These are phyloP conservation scores for Sciurus vulgaris DNA, from an alignment of 2,797 vertebrate genomes.

Conservation along the genomic window DNA sequence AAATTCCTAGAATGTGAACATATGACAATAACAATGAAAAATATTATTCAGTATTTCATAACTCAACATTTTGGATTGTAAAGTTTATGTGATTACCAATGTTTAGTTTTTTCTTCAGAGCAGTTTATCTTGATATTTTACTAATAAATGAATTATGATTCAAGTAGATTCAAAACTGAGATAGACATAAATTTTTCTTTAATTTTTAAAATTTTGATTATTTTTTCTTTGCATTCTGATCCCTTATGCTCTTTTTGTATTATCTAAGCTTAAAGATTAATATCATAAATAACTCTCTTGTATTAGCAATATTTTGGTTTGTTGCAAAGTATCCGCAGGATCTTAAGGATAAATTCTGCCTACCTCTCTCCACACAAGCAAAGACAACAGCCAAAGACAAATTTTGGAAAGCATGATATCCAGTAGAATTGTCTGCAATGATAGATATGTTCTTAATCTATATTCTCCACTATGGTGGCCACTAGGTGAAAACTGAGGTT, in stretches of 20 bases:
- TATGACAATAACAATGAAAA: not conserved
- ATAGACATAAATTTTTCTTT: not conserved
- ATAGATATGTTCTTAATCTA: too few species aligned
- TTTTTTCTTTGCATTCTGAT: not conserved
- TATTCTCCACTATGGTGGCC: not conserved
- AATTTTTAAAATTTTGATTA: constrained; percentile 17
- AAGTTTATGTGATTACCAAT: not conserved
- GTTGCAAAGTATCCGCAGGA: not conserved
- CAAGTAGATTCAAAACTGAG: not conserved
- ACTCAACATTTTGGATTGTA: not conserved
- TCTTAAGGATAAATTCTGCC: not conserved
- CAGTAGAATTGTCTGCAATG: not conserved
- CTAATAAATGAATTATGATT: constrained; percentile 25
- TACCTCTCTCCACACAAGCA: not conserved
- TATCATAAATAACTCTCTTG: not conserved
- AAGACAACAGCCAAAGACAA: not conserved
- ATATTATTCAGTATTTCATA: constrained; percentile 18
- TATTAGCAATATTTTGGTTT: not conserved
- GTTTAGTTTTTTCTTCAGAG: not conserved
- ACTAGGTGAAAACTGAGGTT: not conserved
- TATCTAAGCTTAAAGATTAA: not conserved
- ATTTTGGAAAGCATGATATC: not conserved
- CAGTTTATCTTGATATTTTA: not conserved
- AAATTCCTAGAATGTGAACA: not conserved
- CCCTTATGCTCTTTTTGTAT: not conserved